Percentiles rank a stretch among this genome's conserved stretches.
Evolutionary conservation across 2,113 vertebrate genomes (phyloP).

Genomic region (Podarcis raffonei): DNA sequence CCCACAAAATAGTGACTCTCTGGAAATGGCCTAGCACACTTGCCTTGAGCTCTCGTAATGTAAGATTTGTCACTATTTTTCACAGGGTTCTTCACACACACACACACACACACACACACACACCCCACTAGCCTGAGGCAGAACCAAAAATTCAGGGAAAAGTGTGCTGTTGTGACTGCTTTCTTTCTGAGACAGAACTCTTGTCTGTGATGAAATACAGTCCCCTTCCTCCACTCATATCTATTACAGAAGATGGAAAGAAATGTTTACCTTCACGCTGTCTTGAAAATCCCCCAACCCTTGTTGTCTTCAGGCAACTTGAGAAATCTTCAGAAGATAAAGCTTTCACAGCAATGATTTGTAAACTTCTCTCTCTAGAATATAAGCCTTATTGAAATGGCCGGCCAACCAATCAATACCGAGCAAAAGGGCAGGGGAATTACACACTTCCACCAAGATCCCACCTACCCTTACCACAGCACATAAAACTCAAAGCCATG

Average conservation of each 20-base stretch:
- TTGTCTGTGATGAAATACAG: not conserved
- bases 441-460: slow-evolving; percentile 39
- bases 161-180: not conserved
- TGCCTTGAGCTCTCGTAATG: not conserved
- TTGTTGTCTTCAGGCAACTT: slow-evolving; percentile 51
- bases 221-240: not conserved
- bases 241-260: slow-evolving; percentile 42
- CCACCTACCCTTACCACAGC: slow-evolving; percentile 52
- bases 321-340: slow-evolving; percentile 55
- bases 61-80: not conserved
- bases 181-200: not conserved
- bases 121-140: not conserved
- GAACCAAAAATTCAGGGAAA: not conserved
- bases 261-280: slow-evolving; percentile 59
- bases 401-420: slow-evolving; percentile 61
- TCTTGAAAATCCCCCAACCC: slow-evolving; percentile 51
- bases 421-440: slow-evolving; percentile 38
- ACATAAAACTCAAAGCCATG: slow-evolving; percentile 50
- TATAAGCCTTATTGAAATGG: slow-evolving; percentile 70
- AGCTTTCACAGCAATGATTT: slow-evolving; percentile 42
- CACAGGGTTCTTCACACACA: not conserved
- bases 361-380: slow-evolving; percentile 45
- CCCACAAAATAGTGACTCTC: too few relatives aligned
- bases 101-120: not conserved
- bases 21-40: not conserved